These are phyloP conservation scores for Acleris laterana DNA, from an alignment of 2,888 invertebrate species.

Conservation along the genomic window DNA sequence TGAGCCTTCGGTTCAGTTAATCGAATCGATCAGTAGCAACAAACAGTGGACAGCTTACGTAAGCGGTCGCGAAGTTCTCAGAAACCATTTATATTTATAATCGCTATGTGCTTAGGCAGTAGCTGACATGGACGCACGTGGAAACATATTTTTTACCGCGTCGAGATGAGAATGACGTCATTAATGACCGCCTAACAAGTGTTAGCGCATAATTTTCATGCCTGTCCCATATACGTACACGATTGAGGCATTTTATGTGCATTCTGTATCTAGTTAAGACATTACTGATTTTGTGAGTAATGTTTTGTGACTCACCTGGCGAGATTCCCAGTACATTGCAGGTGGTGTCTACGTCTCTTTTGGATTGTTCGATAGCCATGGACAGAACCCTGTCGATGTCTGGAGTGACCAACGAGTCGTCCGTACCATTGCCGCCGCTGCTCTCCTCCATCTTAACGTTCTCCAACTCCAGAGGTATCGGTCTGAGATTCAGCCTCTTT, in stretches of 20 bases:
- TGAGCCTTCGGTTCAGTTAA: slow-evolving; percentile 17
- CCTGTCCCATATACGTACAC: slow-evolving; percentile 17
- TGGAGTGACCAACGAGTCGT: slow-evolving; percentile 86
- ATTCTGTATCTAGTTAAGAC: slow-evolving; percentile 9
- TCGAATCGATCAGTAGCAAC: slow-evolving; percentile 54
- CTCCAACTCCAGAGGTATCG: slow-evolving; percentile 88
- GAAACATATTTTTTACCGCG: slow-evolving; percentile 64
- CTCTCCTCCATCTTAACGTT: slow-evolving; percentile 88
- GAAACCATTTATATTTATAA: slow-evolving; percentile 70
- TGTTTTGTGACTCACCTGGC: slow-evolving; percentile 88
- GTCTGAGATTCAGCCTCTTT: slow-evolving; percentile 91
- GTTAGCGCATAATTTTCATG: slow-evolving; percentile 17
- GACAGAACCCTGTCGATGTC: slow-evolving; percentile 93
- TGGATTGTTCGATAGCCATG: slow-evolving; percentile 93
- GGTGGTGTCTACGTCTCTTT: slow-evolving; percentile 93
- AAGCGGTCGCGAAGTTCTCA: slow-evolving; percentile 67
- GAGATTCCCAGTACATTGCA: slow-evolving; percentile 94
- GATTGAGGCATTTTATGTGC: slow-evolving; percentile 18
- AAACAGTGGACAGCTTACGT: slow-evolving; percentile 63
- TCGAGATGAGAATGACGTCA: slow-evolving; percentile 67
- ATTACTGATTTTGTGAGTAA: slow-evolving; percentile 5
- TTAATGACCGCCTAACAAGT: slow-evolving; percentile 43
- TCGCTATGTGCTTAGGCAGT: slow-evolving; percentile 59
- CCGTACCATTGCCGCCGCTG: slow-evolving; percentile 81
- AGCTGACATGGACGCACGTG: slow-evolving; percentile 58